A percentile compares a stretch with the other conserved stretches of the same genome.
Evolutionary conservation across 1,140 invertebrate genomes (phyloP).

Genomic region (Bombus ignitus): DNA sequence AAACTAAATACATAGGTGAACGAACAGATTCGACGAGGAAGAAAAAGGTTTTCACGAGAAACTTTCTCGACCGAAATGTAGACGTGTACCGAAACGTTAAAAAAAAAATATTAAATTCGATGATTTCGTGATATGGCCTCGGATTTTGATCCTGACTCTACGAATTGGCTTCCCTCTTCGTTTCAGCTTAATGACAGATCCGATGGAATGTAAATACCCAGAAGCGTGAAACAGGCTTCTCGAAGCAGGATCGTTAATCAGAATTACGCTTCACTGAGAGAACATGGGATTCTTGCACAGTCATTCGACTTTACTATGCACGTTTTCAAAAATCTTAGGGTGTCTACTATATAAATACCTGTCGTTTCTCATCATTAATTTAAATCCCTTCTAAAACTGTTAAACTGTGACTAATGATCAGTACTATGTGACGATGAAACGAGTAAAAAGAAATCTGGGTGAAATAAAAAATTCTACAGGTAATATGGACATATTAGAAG

Average conservation of each 20-base stretch:
- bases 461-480: too few relatives aligned
- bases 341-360: too few relatives aligned
- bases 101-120: slow-evolving; percentile 27
- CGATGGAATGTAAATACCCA: slow-evolving; percentile 5
- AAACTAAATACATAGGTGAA: background rate
- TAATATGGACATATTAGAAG: too few relatives aligned
- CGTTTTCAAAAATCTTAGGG: background rate
- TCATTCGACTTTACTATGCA: background rate
- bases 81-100: background rate
- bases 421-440: background rate
- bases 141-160: background rate
- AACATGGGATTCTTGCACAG: background rate
- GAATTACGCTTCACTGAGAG: background rate
- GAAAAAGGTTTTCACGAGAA: background rate
- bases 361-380: background rate
- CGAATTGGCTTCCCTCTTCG: background rate
- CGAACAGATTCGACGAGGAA: background rate
- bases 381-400: background rate
- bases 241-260: slow-evolving; percentile 19
- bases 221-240: slow-evolving; percentile 3
- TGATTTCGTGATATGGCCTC: background rate
- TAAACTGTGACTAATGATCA: background rate
- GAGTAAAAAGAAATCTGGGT: background rate
- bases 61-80: background rate
- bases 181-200: slow-evolving; percentile 3